Evolutionary conservation across 2,888 invertebrate species (phyloP).

Genomic region (Dorcus parallelipipedus): DNA sequence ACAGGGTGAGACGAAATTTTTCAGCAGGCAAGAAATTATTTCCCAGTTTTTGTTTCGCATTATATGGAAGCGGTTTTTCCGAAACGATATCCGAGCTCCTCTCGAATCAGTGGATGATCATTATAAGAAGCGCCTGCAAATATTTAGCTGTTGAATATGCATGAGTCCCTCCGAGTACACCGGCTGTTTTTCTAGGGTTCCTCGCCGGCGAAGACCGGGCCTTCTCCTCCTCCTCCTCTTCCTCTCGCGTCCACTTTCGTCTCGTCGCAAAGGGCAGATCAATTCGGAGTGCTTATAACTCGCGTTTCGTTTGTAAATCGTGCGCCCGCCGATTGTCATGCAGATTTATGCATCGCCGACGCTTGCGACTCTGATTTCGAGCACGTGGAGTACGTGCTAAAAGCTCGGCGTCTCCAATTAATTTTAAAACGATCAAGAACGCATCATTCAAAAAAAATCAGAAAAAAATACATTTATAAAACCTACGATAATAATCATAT

Average conservation of each 20-base stretch:
- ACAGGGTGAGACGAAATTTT: too few relatives aligned
- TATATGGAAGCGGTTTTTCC: too few relatives aligned
- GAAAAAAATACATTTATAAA: too few relatives aligned
- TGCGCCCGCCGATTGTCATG: constrained; percentile 38
- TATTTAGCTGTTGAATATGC: constrained; percentile 49
- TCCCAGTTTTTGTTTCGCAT: too few relatives aligned
- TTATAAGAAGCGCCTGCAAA: constrained; percentile 48
- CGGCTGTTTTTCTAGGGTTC: constrained; percentile 23
- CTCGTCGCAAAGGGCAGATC: constrained; percentile 29
- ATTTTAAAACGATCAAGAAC: too few relatives aligned
- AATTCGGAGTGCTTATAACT: constrained; percentile 40
- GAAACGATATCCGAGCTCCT: constrained; percentile 22
- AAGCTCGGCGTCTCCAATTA: too few relatives aligned
- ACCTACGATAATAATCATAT: too few relatives aligned
- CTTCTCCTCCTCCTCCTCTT: constrained; percentile 26
- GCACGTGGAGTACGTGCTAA: neutral
- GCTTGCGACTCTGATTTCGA: constrained; percentile 17
- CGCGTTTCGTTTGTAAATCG: constrained; percentile 40
- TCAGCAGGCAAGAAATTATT: too few relatives aligned
- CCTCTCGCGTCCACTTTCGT: constrained; percentile 37
- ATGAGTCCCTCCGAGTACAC: constrained; percentile 37
- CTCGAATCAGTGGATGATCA: constrained; percentile 41
- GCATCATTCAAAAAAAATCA: too few relatives aligned
- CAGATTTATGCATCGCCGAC: constrained; percentile 34
- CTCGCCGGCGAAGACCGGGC: constrained; percentile 16